Percentiles rank a stretch among this genome's conserved stretches.
Conservation (phyloP, 2,113 vertebrate species). For the Turnix velox region DNA sequence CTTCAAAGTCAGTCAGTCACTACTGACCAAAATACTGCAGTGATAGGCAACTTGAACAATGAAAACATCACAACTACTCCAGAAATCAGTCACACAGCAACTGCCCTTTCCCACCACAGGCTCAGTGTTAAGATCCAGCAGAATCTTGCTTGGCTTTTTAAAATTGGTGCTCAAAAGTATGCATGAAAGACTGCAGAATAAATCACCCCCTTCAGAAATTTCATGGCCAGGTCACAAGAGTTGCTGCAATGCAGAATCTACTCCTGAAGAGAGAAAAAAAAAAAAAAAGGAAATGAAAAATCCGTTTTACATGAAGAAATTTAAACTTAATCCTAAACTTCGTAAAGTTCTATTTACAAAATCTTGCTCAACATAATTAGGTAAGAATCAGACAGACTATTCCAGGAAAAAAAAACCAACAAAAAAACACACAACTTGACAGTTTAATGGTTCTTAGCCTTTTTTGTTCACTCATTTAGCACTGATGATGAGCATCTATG, state of each 20-base stretch:
- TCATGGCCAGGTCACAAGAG: background rate
- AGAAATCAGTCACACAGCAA: background rate
- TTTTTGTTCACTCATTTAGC: background rate
- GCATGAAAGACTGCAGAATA: background rate
- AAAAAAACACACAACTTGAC: background rate
- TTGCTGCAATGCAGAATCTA: conserved; percentile 36
- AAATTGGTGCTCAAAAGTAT: background rate
- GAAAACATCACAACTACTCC: background rate
- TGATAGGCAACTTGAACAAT: background rate
- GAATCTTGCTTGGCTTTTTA: background rate
- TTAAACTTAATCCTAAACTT: background rate
- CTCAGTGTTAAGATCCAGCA: background rate
- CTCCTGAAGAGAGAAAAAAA: conserved; percentile 17
- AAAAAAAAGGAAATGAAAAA: background rate
- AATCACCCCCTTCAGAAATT: background rate
- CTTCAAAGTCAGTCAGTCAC: background rate
- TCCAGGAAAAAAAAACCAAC: no score
- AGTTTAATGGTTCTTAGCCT: background rate
- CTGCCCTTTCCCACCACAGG: background rate
- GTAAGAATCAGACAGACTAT: background rate
- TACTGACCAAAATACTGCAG: background rate
- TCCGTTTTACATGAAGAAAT: background rate
- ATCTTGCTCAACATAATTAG: background rate
- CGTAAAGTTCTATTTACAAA: background rate
- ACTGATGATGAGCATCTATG: background rate